Percentiles rank a stretch among this genome's conserved stretches.
Conservation (phyloP, 2,113 vertebrate species). For the Paedocypris sp. region DNA sequence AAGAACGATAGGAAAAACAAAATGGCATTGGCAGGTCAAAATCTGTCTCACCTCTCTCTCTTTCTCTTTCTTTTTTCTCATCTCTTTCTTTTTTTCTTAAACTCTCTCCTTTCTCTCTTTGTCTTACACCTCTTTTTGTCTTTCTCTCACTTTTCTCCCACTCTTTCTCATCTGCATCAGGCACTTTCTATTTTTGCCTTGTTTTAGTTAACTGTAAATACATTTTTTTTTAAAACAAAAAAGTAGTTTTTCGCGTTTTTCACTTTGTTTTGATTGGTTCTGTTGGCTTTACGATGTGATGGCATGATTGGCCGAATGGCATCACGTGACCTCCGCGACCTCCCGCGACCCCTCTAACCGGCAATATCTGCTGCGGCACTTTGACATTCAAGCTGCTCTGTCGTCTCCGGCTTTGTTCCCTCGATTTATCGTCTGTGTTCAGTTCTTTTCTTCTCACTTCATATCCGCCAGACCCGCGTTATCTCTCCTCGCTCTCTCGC, state of each 20-base stretch:
- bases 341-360: neutral
- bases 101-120: no score
- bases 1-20: neutral
- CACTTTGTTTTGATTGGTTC: no score
- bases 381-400: neutral
- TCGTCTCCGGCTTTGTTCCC: neutral
- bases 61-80: constrained; percentile 1
- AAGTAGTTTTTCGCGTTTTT: no score
- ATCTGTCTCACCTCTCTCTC: constrained; percentile 8
- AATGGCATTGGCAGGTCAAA: neutral
- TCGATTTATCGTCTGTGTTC: neutral
- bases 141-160: no score
- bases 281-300: no score
- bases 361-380: neutral
- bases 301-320: no score
- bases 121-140: no score
- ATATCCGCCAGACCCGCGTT: neutral
- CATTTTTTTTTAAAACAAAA: no score
- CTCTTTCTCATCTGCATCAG: no score
- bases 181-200: no score
- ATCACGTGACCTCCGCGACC: neutral
- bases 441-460: neutral
- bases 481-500: neutral
- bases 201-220: no score
- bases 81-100: neutral